Base-by-base conservation (phyloP, 2,888 invertebrate genomes). In the Hybos culiciformis region DNA sequence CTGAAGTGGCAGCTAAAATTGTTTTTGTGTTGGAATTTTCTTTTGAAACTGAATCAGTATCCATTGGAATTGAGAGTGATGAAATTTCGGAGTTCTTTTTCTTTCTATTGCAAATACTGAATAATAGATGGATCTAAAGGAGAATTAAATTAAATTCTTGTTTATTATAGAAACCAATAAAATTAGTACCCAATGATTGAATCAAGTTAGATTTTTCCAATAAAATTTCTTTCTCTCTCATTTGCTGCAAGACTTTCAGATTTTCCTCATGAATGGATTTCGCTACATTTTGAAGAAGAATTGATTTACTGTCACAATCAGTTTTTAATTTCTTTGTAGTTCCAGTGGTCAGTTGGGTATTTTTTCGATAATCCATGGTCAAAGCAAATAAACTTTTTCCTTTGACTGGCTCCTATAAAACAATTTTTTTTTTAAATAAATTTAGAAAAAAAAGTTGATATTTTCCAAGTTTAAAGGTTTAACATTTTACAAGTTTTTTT, bases 141-240 rank as follows among this genome's bases (percentile, higher is more conserved):
- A 19, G n/a, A 41, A 17, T 18, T 12, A 2, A 12, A 26, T 15
- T 4, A 15, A 34, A 42, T 14, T 23, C 31, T 14, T 33, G 11
- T 26, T n/a, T 41, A 29, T 11, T 21, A 24, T 33, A 2, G 8
- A 7, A 36, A n/a, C 8, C 8, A 15, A 21, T 33, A 21, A 9
- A 44, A n/a, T n/a, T n/a, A 31, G 32, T 18, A 65, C 66, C 63
- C 21, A 64, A 47, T 1, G 63, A 56, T 18, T 70, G 59, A 9
- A 87, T 54, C 18, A 93, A 63, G 54, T 79, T 78, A 48, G 76
- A 66, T 49, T 77, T 75, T 60, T 90, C 88, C 41, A 73, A 71
- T 14, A 83, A 53, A 52, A 92, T 88, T 54, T 91, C 84, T 41
- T 76, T 70, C 50, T 75, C 69, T 2, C 75, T 72, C 83, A 92